These are phyloP conservation scores for Crotophaga sulcirostris DNA, from an alignment of 2,113 vertebrate genomes.

Conservation along the genomic window DNA sequence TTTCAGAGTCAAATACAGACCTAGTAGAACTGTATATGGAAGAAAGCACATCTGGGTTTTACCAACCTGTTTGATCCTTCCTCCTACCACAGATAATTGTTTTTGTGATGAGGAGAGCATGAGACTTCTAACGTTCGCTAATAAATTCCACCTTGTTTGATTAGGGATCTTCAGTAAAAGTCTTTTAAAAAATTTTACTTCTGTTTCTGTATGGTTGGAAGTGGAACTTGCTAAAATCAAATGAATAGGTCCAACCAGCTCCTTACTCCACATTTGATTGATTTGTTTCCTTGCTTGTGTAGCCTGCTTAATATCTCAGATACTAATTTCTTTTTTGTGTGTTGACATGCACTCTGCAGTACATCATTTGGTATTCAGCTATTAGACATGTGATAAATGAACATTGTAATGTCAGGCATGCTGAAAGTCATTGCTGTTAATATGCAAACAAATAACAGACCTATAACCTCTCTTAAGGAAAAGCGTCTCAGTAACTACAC, in stretches of 20 bases:
- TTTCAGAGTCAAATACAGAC: neutral
- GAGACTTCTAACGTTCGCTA: neutral
- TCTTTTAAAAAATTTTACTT: neutral
- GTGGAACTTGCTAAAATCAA: neutral
- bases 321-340: conserved; percentile 4
- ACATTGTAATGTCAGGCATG: neutral
- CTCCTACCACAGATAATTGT: neutral
- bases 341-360: neutral
- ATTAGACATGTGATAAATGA: conserved; percentile 15
- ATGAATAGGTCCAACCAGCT: neutral
- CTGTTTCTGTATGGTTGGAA: neutral
- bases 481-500: neutral
- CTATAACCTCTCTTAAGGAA: conserved; percentile 17
- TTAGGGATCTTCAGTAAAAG: neutral
- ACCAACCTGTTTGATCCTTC: neutral
- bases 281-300: neutral
- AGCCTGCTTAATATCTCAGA: neutral
- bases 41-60: neutral
- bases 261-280: neutral
- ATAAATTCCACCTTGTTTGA: neutral
- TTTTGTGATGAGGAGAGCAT: neutral
- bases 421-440: conserved; percentile 28
- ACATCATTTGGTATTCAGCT: neutral
- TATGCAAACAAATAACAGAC: conserved; percentile 32
- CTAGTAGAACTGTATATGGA: neutral